Base-by-base conservation (phyloP, 2,888 invertebrate genomes). In the Piscicola geometra region DNA sequence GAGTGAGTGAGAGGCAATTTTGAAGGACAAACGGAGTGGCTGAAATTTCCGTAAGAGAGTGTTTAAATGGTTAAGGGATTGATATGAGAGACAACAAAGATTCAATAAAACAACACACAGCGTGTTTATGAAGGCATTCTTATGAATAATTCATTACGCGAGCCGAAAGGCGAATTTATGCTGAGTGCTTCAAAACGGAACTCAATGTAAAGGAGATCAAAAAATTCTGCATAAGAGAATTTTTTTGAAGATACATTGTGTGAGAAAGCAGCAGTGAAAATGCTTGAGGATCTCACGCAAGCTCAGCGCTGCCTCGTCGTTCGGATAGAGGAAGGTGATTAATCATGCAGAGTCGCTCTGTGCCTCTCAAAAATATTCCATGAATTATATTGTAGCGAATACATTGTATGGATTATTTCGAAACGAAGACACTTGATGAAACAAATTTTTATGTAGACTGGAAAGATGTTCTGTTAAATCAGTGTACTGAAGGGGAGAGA, bases 21-120 rank as follows among this genome's bases (percentile, higher is more conserved):
- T 41, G 41, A 41, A 41, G 5, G 41, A 41, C 41, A 41, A 41
- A 41, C 15, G 41, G 41, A 41, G 41, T 41, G 41, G 5, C 15
- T 41, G 9, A 15, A 41, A 15, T 9, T 41, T 41, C 15, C 41
- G 15, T 41, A 9, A 15, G 15, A 15, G 15, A 15, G 41, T 41
- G 60, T 56, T 25, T 21, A 25, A 56, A 56, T 56, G 60, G 60
- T 3, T 56, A 21, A 15, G 9, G 21, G 50, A 21, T 56, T 56
- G 5, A n/a, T 21, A 25, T 25, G 9, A 56, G n/a, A 56, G 60
- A 56, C 60, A 56, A 56, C 60, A 56, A 25, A 56, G 60, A 15
- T 56, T 5, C 60, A 56, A 15, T 56, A 56, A 56, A 56, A 56
- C 60, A 56, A 56, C 60, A 56, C 60, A 56, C 60, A 18, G 60